Evolutionary conservation across 2,888 invertebrate species (phyloP), one percentile per base, ranked within the genome.

Genomic region (Agrotis puta): DNA sequence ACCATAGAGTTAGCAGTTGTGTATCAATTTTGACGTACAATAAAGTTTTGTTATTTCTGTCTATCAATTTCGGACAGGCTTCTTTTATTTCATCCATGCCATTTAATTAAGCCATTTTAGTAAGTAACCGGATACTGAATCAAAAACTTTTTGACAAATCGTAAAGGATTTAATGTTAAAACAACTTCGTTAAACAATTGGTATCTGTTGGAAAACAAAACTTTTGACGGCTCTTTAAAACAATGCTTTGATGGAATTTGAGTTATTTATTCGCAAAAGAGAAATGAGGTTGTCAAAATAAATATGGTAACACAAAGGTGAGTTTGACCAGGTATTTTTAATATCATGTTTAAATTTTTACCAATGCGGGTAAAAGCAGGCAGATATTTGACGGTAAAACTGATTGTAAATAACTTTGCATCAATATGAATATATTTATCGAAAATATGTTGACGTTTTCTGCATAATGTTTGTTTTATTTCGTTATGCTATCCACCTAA

Each of bases 221-320:
- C 54, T 68, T 76, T 68, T 58, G 58, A 59, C 39, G 67, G 57
- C 51, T 51, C 27, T 67, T 70, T 71, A 39, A 45, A 61, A 54
- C 58, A 69, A 59, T 18, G 57, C 22, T 53, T 74, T 64, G 22
- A 71, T 69, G 80, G 70, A 68, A 83, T 85, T 72, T 62, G 0
- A 69, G 61, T 58, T 56, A 85, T 83, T 83, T 81, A 75, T 77
- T 74, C 70, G 53, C 24, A 57, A 62, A 73, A 81, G 64, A 67
- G 66, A 74, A 64, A 79, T 62, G 7, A 63, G 51, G 7, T 59
- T 77, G 58, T 69, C 50, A 68, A 68, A 74, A 70, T 69, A 77
- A 82, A 67, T 63, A 56, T 68, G 61, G 43, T n/a, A 63, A 33
- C 54, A 66, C 65, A 70, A 73, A 77, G 57, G 51, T 50, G 48